A percentile compares a stretch with the other conserved stretches of the same genome.
Conservation (phyloP, 2,888 invertebrate genomes). For the Caenorhabditis imperialis region DNA sequence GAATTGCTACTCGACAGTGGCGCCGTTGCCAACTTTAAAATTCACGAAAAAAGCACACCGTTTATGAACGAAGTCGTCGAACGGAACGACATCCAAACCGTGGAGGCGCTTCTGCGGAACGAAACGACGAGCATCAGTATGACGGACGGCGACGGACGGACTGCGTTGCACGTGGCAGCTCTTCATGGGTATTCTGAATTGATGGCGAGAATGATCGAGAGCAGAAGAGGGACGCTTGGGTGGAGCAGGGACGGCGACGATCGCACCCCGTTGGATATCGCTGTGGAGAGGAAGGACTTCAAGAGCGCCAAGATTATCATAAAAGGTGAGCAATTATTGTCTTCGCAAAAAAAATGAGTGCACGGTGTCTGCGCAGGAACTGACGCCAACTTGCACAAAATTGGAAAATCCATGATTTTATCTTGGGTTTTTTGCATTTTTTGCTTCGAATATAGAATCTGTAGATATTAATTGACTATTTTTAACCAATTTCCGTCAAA, state of each 20-base stretch:
- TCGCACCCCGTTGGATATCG: conserved; percentile 47
- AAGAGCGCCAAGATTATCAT: conserved; percentile 45
- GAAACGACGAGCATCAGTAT: conserved; percentile 87
- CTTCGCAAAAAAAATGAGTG: too few species aligned
- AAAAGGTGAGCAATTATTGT: conserved; percentile 27
- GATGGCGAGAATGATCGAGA: conserved; percentile 30
- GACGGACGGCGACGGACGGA: conserved; percentile 84
- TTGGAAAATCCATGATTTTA: too few species aligned
- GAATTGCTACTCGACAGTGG: conserved; percentile 59
- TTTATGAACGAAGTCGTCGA: conserved; percentile 34
- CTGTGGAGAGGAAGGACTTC: conserved; percentile 25
- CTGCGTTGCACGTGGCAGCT: conserved; percentile 32
- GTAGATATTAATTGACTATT: too few species aligned
- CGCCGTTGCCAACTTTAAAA: conserved; percentile 54
- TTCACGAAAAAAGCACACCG: conserved; percentile 30
- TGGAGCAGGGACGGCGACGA: conserved; percentile 34
- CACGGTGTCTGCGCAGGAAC: too few species aligned
- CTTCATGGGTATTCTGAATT: conserved; percentile 1
- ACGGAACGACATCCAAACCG: conserved; percentile 9
- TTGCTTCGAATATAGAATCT: too few species aligned
- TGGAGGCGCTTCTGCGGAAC: conserved; percentile 84
- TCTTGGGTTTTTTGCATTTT: too few species aligned
- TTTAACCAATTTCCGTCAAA: too few species aligned
- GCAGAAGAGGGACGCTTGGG: conserved; percentile 16
- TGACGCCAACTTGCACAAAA: too few species aligned